phyloP scores from a whole-genome alignment of 2,888 invertebrate species.

The Thera obeliscata region DNA sequence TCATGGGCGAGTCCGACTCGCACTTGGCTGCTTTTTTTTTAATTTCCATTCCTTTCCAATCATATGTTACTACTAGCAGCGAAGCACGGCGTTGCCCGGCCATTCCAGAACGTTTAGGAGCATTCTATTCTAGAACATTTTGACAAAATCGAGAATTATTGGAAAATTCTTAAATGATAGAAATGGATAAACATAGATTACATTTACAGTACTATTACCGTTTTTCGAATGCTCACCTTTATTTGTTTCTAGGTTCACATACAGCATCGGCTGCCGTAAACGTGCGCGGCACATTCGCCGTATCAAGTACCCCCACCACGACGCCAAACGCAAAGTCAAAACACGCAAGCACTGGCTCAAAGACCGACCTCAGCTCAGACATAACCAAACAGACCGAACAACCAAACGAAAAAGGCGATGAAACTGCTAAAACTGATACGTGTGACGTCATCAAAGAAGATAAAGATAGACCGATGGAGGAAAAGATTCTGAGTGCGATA shows the following conservation, averaged over 20 bases:
- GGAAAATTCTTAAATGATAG: too few relatives aligned
- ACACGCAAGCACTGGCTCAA: conserved; percentile 33
- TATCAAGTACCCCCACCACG: conserved; percentile 28
- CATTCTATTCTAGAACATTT: too few relatives aligned
- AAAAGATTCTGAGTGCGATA: conserved; percentile 31
- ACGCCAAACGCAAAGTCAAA: conserved; percentile 35
- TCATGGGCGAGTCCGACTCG: too few relatives aligned
- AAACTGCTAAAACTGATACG: conserved; percentile 39
- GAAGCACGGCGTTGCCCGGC: too few relatives aligned
- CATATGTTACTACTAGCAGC: too few relatives aligned
- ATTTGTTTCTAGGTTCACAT: conserved; percentile 34
- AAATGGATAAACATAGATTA: too few relatives aligned
- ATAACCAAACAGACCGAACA: conserved; percentile 48
- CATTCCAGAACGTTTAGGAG: too few relatives aligned
- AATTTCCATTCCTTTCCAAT: too few relatives aligned
- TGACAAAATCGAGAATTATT: too few relatives aligned
- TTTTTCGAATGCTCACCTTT: not conserved
- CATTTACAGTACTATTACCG: not conserved
- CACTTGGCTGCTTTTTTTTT: too few relatives aligned
- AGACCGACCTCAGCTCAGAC: conserved; percentile 36
- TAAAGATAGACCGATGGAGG: conserved; percentile 35
- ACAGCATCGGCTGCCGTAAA: conserved; percentile 31
- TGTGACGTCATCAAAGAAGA: conserved; percentile 35
- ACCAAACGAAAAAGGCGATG: conserved; percentile 35
- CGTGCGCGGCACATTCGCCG: conserved; percentile 35